Conservation (phyloP, 2,113 vertebrate species). For the Cyanocitta stelleri region DNA sequence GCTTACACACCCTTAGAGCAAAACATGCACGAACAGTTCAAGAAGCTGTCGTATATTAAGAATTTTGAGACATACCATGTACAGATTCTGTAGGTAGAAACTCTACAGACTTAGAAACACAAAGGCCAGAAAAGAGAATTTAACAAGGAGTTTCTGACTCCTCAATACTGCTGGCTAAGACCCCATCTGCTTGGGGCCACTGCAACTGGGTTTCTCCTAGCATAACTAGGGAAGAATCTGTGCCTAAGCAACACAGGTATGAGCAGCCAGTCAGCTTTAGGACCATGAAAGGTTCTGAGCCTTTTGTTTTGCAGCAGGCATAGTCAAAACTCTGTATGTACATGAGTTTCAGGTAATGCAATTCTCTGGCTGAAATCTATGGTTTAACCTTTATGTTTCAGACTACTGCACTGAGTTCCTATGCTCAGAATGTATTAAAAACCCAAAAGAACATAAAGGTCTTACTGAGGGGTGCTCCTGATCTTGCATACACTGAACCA, state of each 20-base stretch:
- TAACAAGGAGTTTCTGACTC: neutral
- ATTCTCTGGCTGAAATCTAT: neutral
- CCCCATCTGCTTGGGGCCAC: neutral
- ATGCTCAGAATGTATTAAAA: neutral
- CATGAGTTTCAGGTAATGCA: neutral
- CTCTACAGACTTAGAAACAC: neutral
- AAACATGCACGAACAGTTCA: neutral
- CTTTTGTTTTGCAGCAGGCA: neutral
- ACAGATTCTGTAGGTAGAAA: neutral
- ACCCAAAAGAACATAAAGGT: neutral
- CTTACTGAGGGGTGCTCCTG: constrained; percentile 90
- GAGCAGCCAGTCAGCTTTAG: neutral
- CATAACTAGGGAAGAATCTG: neutral
- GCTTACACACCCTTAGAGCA: neutral
- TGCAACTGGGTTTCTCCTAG: neutral
- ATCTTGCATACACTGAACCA: constrained; percentile 98
- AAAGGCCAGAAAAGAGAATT: neutral
- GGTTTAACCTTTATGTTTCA: neutral
- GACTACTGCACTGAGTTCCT: neutral
- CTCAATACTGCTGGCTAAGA: neutral
- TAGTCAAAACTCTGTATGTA: neutral
- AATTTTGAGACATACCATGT: neutral
- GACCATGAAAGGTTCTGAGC: neutral
- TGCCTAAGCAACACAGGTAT: neutral
- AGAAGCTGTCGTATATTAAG: neutral